phyloP scores from a whole-genome alignment of 1,140 invertebrate genomes.

The Alviniconcha marisindica region DNA sequence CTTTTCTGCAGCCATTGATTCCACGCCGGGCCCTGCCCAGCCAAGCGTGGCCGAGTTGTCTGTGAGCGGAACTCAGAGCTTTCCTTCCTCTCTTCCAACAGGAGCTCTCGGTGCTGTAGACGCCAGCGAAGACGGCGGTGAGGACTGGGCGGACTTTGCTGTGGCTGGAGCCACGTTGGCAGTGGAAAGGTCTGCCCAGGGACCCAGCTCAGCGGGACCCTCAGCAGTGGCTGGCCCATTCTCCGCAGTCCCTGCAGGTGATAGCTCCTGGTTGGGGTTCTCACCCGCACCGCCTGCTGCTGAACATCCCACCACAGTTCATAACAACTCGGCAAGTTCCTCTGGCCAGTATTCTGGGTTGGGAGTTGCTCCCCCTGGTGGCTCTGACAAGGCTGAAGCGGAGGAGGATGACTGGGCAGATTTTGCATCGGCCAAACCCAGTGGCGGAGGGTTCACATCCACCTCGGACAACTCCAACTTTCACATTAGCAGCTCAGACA shows the following conservation, averaged over 20 bases:
- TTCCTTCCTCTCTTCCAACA: neutral
- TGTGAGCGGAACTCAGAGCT: neutral
- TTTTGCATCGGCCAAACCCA: constrained; percentile 42
- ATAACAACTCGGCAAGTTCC: too few relatives aligned
- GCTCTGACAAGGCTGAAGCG: neutral
- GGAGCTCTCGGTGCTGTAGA: neutral
- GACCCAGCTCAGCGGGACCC: too few relatives aligned
- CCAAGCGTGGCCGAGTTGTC: neutral
- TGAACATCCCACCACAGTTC: too few relatives aligned
- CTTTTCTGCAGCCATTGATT: constrained; percentile 40
- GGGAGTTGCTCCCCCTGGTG: too few relatives aligned
- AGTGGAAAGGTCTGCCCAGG: too few relatives aligned
- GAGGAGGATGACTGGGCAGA: constrained; percentile 49
- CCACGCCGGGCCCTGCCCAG: constrained; percentile 5
- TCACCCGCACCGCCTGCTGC: neutral
- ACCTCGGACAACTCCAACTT: too few relatives aligned
- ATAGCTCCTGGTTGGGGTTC: neutral
- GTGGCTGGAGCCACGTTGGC: constrained; percentile 8
- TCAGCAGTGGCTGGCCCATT: too few relatives aligned
- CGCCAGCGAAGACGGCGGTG: constrained; percentile 30
- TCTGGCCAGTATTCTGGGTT: too few relatives aligned
- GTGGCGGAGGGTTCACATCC: neutral
- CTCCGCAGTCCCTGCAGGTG: neutral
- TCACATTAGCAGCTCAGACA: neutral
- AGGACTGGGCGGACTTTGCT: constrained; percentile 56